Conservation (phyloP, 2,797 vertebrate species). For the Sebastes ruberrimus region DNA sequence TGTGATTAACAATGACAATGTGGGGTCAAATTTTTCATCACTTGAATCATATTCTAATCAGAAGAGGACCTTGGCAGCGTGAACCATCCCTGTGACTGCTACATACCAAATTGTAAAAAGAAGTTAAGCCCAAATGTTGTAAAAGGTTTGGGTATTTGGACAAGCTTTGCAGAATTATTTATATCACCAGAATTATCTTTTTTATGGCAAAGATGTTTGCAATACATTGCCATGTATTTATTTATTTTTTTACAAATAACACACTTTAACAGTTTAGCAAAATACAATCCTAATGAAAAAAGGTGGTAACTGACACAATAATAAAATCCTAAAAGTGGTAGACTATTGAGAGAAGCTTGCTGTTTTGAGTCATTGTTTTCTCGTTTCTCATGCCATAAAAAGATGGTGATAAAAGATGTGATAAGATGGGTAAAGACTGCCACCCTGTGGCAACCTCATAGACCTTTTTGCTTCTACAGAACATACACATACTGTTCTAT, state of each 20-base stretch:
- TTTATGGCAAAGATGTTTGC: neutral
- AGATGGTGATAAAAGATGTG: constrained; percentile 13
- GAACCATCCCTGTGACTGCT: constrained; percentile 6
- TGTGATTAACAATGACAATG: constrained; percentile 66
- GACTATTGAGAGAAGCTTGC: neutral
- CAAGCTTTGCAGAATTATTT: neutral
- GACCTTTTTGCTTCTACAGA: neutral
- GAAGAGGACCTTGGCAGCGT: constrained; percentile 52
- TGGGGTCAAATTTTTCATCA: constrained; percentile 57
- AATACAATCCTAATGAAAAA: neutral
- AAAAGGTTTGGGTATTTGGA: constrained; percentile 11
- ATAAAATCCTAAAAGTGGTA: neutral
- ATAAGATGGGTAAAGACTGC: constrained; percentile 74
- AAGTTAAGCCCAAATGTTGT: neutral
- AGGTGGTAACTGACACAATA: neutral
- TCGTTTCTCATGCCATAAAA: constrained; percentile 26
- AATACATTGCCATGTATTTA: neutral
- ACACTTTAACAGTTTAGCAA: neutral
- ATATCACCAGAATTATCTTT: neutral
- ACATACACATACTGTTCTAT: neutral
- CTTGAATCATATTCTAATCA: constrained; percentile 65
- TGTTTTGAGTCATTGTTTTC: constrained; percentile 30
- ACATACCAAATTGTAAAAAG: constrained; percentile 2
- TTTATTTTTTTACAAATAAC: neutral
- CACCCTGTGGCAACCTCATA: constrained; percentile 72